Evolutionary conservation across 2,888 invertebrate genomes (phyloP), one percentile per base, ranked within the genome.

Genomic region (Eueremaeus valkanovi): DNA sequence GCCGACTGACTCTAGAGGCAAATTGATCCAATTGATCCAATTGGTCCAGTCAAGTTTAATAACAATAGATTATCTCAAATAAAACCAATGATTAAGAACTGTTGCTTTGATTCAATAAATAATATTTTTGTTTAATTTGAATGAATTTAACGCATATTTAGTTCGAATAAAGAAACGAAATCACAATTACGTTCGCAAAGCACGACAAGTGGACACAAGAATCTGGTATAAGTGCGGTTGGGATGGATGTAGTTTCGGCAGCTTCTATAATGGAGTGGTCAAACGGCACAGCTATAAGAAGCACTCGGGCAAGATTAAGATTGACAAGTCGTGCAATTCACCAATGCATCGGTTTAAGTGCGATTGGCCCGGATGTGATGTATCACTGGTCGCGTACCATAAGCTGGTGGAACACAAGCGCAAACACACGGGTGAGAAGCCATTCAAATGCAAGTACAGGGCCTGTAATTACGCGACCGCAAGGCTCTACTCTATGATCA

Each of bases 301-400:
- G 11, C 75, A 75, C 18, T 51, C 51, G 0, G 75, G 75, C 3
- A 66, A 66, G 16, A 36, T 33, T 18, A 66, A 40, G 24, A 75
- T 75, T 9, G 75, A 75, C 21, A 75, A 75, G 24, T 75, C 72
- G 3, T 55, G 31, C 8, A 75, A 75, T 18, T 72, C 36, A 31
- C 33, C 75, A 5, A 75, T 75, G 75, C 75, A 75, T 31, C 72
- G 75, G 5, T 75, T 75, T 36, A 72, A 72, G 33, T 75, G 75
- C 21, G 75, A 75, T 31, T 75, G 75, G 75, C 75, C 75, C 36
- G 75, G 75, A 1, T 75, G 75, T 51, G 72, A 75, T n/a, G 75
- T 75, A 16, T 75, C 75, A 21, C 75, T 75, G n/a, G 75, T 75
- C n/a, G 75, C 75, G 36, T 75, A 75, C 29, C 75, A 75, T 63